phyloP scores from a whole-genome alignment of 2,797 vertebrate species.

The Loriculus beryllinus region DNA sequence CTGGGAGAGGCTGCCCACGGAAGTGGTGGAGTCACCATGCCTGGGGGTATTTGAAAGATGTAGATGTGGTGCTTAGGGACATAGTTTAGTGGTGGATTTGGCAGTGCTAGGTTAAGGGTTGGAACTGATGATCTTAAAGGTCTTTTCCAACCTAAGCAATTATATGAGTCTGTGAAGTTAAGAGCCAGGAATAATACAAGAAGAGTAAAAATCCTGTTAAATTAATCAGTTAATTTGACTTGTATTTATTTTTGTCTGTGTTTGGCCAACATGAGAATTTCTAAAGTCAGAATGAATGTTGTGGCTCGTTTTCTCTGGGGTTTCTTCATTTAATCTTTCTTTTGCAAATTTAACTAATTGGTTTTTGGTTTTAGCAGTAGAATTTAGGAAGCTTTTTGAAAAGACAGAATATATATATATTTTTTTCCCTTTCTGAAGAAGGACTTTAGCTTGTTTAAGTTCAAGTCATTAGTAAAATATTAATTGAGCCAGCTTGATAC shows the following conservation, averaged over 20 bases:
- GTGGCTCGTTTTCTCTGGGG: neutral
- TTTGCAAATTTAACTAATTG: neutral
- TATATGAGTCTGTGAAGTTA: neutral
- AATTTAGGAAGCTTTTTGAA: slow-evolving; percentile 2
- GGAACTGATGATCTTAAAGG: neutral
- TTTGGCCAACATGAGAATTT: neutral
- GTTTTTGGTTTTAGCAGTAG: neutral
- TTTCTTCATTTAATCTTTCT: slow-evolving; percentile 5
- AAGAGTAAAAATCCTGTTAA: neutral
- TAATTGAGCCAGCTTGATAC: slow-evolving; percentile 47
- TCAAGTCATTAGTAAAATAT: slow-evolving; percentile 60
- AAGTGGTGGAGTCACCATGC: neutral
- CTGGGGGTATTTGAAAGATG: neutral
- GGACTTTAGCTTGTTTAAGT: slow-evolving; percentile 35
- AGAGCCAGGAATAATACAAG: neutral
- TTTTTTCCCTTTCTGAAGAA: neutral
- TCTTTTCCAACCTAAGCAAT: neutral
- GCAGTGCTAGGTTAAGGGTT: neutral
- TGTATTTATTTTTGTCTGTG: neutral
- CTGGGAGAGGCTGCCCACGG: neutral
- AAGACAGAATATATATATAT: neutral
- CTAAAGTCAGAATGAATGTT: neutral
- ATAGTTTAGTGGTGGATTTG: neutral
- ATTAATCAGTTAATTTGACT: neutral
- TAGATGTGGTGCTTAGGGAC: neutral